A percentile compares a stretch with the other conserved stretches of the same genome.
These are phyloP conservation scores for Sinelater perroti DNA, from an alignment of 2,888 invertebrate species.

Conservation along the genomic window DNA sequence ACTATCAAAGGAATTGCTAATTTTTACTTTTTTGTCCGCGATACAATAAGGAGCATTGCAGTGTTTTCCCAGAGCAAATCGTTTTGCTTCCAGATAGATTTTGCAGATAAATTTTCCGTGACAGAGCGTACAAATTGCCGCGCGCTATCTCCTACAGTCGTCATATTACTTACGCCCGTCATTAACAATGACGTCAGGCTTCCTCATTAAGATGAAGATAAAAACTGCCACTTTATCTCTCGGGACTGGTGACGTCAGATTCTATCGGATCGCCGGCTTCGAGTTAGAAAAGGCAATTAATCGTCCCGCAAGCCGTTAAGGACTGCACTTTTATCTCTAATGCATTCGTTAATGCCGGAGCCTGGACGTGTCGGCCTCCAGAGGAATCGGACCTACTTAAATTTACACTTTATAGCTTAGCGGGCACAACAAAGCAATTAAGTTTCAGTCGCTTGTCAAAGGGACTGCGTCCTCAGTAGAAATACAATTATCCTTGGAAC, in stretches of 20 bases:
- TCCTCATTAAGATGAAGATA: slow-evolving; percentile 30
- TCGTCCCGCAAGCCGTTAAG: slow-evolving; percentile 12
- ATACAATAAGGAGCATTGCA: too few relatives aligned
- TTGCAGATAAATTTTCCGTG: slow-evolving; percentile 3
- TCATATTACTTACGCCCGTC: slow-evolving; percentile 31
- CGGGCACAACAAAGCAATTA: slow-evolving; percentile 45
- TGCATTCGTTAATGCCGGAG: slow-evolving; percentile 16
- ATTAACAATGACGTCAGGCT: slow-evolving; percentile 28
- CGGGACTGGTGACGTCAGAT: slow-evolving; percentile 27
- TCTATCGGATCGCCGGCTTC: slow-evolving; percentile 22
- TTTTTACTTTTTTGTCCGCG: too few relatives aligned
- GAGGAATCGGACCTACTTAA: slow-evolving; percentile 28
- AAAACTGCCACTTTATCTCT: slow-evolving; percentile 30
- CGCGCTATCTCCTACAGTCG: slow-evolving; percentile 29
- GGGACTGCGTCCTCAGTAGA: slow-evolving; percentile 47
- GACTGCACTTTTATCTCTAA: slow-evolving; percentile 21
- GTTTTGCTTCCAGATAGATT: too few relatives aligned
- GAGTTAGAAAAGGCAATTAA: slow-evolving; percentile 23
- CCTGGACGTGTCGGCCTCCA: slow-evolving; percentile 19
- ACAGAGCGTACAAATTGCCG: slow-evolving; percentile 26
- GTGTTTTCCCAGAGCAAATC: too few relatives aligned
- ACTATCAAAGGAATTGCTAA: too few relatives aligned
- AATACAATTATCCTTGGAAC: slow-evolving; percentile 52
- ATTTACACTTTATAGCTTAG: slow-evolving; percentile 35
- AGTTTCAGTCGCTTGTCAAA: slow-evolving; percentile 49